Evolutionary conservation across 2,888 invertebrate genomes (phyloP).

Genomic region (Norana najaformis): DNA sequence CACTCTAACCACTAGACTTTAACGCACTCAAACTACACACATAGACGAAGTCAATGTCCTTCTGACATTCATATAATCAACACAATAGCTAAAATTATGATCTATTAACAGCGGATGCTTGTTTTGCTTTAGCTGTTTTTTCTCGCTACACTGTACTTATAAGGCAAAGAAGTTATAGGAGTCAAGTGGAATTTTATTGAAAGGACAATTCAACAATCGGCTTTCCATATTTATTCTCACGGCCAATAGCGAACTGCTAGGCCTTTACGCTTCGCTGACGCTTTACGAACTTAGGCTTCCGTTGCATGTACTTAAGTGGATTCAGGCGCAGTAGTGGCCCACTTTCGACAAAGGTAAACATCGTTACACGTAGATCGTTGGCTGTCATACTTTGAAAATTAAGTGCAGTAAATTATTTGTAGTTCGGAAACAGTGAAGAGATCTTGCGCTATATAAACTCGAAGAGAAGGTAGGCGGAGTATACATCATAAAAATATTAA

Average conservation of each 20-base stretch:
- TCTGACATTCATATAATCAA: not conserved
- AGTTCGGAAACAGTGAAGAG: not conserved
- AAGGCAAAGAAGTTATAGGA: not conserved
- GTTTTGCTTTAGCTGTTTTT: too few species aligned
- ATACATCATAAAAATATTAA: not conserved
- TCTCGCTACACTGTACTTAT: too few species aligned
- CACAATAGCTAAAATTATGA: not conserved
- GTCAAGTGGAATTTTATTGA: not conserved
- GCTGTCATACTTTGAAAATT: not conserved
- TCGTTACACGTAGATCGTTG: not conserved
- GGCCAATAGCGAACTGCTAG: fast-evolving
- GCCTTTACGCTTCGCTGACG: not conserved
- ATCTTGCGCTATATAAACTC: not conserved
- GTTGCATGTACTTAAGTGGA: too few species aligned
- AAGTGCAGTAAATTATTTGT: not conserved
- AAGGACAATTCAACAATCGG: not conserved
- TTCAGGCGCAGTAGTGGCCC: not conserved
- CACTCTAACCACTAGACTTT: too few species aligned
- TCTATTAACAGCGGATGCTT: not conserved
- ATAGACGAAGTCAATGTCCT: not conserved
- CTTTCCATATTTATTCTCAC: not conserved
- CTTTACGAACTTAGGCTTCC: not conserved
- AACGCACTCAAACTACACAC: not conserved
- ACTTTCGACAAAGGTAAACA: too few species aligned
- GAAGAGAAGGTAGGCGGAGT: not conserved